Conservation (phyloP, 1,140 invertebrate genomes). For the Araneus ventricosus region DNA sequence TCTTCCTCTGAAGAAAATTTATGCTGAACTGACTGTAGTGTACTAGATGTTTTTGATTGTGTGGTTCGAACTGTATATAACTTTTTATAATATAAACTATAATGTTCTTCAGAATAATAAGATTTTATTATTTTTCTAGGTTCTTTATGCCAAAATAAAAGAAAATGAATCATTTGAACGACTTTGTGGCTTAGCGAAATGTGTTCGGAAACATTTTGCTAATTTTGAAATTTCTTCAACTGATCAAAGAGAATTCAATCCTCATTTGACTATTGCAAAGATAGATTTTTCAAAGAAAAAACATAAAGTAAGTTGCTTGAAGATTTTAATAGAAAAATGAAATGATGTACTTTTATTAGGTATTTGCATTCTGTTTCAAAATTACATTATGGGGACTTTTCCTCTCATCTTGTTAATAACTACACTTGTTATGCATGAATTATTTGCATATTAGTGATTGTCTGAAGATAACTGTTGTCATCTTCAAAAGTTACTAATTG, state of each 20-base stretch:
- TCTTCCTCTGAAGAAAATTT: too few species aligned
- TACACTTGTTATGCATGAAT: too few species aligned
- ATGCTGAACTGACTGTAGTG: too few species aligned
- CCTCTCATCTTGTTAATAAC: too few species aligned
- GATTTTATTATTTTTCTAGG: neutral
- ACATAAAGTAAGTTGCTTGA: neutral
- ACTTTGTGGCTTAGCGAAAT: neutral
- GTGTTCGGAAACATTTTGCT: slow-evolving; percentile 4
- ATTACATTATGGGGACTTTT: too few species aligned
- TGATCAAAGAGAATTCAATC: slow-evolving; percentile 24
- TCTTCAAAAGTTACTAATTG: too few species aligned
- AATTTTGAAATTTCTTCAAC: neutral
- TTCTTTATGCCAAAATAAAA: slow-evolving; percentile 29
- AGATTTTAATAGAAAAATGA: neutral
- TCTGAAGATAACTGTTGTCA: too few species aligned
- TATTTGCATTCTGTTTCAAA: too few species aligned
- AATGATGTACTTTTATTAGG: neutral
- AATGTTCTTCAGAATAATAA: neutral
- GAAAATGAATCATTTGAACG: neutral
- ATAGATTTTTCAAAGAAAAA: neutral
- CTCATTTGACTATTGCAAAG: slow-evolving; percentile 35
- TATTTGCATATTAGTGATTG: too few species aligned
- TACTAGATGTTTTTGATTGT: too few species aligned
- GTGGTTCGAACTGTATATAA: too few species aligned
- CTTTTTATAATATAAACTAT: too few species aligned